phyloP scores from a whole-genome alignment of 1,140 invertebrate species.

The Papilio polytes region DNA sequence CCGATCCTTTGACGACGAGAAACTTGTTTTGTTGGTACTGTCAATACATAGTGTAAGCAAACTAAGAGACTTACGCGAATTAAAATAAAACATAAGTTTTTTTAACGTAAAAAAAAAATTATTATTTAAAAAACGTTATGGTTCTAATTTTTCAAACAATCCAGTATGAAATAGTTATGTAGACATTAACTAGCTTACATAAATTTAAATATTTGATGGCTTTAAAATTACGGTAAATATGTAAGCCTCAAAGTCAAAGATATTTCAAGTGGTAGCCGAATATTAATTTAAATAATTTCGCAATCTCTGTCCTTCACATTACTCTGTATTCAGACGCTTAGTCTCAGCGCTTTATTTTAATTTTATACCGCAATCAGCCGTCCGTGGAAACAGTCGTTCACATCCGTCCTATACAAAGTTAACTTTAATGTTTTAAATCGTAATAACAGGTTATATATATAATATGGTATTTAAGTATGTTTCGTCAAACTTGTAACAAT shows the following conservation, averaged over 20 bases:
- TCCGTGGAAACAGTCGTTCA: neutral
- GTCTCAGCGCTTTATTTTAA: conserved; percentile 31
- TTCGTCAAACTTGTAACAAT: neutral
- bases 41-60: neutral
- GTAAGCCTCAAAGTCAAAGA: neutral
- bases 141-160: too few species aligned
- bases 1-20: neutral
- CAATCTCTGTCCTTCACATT: conserved; percentile 11
- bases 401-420: neutral
- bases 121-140: too few species aligned
- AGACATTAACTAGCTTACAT: too few species aligned
- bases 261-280: neutral
- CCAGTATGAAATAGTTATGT: too few species aligned
- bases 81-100: too few species aligned
- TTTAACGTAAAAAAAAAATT: too few species aligned
- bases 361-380: conserved; percentile 36
- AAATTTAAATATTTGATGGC: neutral
- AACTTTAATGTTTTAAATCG: neutral
- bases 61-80: neutral
- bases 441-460: neutral
- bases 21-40: conserved; percentile 1
- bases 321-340: conserved; percentile 13
- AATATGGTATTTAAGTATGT: neutral
- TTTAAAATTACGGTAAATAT: neutral
- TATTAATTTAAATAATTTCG: neutral